Percentiles rank a stretch among this genome's conserved stretches.
Conservation (phyloP, 2,797 vertebrate species). For the Mareca penelope region DNA sequence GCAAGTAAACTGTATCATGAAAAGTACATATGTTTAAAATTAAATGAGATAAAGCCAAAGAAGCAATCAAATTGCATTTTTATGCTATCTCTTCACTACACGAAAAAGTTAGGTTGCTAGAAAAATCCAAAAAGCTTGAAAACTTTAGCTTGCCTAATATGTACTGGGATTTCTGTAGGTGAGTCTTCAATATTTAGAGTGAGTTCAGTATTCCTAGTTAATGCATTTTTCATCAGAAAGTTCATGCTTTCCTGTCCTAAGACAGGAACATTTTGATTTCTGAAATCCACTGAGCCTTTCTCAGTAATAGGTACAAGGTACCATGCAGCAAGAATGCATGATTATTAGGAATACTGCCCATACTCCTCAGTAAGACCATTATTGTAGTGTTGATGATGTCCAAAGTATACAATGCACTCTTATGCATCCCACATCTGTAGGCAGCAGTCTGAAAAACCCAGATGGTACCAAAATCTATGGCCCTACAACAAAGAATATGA, state of each 20-base stretch:
- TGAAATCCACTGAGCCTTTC: neutral
- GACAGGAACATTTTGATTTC: neutral
- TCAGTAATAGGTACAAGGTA: neutral
- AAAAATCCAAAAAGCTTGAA: neutral
- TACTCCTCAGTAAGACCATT: neutral
- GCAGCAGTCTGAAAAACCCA: neutral
- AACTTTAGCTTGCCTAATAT: neutral
- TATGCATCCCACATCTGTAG: neutral
- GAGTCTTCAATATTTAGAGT: neutral
- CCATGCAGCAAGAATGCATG: neutral
- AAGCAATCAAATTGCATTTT: neutral
- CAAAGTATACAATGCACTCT: neutral
- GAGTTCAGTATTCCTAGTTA: neutral
- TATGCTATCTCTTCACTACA: neutral
- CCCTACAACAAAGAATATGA: neutral
- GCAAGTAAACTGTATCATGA: neutral
- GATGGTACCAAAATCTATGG: neutral
- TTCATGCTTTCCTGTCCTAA: neutral
- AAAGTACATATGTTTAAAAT: neutral
- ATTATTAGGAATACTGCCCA: neutral
- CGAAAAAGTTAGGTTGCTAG: neutral
- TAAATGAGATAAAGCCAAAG: neutral
- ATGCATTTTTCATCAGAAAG: neutral
- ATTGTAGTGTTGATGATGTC: neutral
- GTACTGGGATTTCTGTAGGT: neutral